phyloP scores from a whole-genome alignment of 2,888 invertebrate genomes.

The Deroplatys truncata region DNA sequence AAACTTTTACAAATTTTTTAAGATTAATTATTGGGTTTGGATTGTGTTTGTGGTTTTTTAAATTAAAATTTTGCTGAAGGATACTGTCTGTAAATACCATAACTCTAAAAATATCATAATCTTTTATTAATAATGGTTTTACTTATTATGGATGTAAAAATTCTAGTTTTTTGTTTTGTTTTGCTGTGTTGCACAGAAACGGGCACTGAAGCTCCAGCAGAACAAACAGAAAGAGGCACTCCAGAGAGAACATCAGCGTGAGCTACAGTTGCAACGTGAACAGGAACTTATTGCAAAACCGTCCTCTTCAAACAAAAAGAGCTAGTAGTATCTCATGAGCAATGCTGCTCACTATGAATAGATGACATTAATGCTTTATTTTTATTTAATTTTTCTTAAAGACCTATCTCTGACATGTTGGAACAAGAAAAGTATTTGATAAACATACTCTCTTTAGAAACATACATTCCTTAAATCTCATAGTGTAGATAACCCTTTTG shows the following conservation, averaged over 20 bases:
- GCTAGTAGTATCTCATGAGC: not conserved
- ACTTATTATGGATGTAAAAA: no score
- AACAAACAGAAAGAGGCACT: conserved; percentile 45
- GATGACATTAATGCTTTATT: not conserved
- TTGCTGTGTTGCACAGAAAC: conserved; percentile 39
- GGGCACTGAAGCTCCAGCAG: conserved; percentile 44
- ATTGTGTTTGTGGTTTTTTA: no score
- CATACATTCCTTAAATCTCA: not conserved
- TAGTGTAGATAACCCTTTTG: not conserved
- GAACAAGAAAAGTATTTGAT: not conserved
- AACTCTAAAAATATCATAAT: no score
- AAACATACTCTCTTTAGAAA: no score
- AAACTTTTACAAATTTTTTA: no score
- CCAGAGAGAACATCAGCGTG: conserved; percentile 39
- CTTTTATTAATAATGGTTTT: no score
- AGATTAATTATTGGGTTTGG: no score
- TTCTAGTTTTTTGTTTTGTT: not conserved
- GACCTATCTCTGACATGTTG: not conserved
- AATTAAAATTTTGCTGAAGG: no score
- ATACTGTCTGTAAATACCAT: no score
- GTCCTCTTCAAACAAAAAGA: not conserved
- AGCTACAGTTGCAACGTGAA: conserved; percentile 41
- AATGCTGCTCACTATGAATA: not conserved
- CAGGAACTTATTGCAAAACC: conserved; percentile 41
- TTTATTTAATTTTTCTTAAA: not conserved